These are phyloP conservation scores for Drosophila eohydei DNA, from an alignment of 2,888 invertebrate genomes.

Conservation along the genomic window DNA sequence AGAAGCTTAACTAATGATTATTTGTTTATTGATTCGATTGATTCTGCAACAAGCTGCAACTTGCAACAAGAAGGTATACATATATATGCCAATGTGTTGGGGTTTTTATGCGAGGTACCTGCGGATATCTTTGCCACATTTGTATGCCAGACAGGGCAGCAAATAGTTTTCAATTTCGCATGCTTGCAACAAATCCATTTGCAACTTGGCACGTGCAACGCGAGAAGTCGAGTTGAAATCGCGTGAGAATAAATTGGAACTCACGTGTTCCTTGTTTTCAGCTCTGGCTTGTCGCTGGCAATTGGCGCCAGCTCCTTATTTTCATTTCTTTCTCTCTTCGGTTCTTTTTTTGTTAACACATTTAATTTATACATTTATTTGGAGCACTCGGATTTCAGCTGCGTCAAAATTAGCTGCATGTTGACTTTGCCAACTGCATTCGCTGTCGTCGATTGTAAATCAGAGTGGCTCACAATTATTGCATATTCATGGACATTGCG, in stretches of 20 bases:
- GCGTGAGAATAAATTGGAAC: constrained; percentile 36
- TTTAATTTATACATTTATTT: constrained; percentile 1
- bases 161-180: constrained; percentile 40
- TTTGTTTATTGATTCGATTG: background rate
- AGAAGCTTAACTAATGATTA: background rate
- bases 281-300: constrained; percentile 32
- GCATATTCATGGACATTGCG: constrained; percentile 65
- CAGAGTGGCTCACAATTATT: constrained; percentile 54
- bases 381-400: constrained; percentile 7
- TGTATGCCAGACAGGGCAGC: constrained; percentile 11
- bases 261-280: constrained; percentile 13
- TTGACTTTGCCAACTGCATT: constrained; percentile 56
- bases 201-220: constrained; percentile 61
- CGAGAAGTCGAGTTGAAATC: constrained; percentile 11
- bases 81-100: background rate
- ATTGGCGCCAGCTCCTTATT: constrained; percentile 36
- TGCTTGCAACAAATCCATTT: constrained; percentile 59
- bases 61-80: background rate
- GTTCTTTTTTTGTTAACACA: constrained; percentile 1
- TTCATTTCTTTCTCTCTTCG: background rate
- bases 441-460: constrained; percentile 43
- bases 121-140: constrained; percentile 31
- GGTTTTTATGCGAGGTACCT: constrained; percentile 10
- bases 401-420: constrained; percentile 48
- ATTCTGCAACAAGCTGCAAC: background rate